Conservation (phyloP, 2,888 invertebrate genomes). For the Nesidiocoris tenuis region DNA sequence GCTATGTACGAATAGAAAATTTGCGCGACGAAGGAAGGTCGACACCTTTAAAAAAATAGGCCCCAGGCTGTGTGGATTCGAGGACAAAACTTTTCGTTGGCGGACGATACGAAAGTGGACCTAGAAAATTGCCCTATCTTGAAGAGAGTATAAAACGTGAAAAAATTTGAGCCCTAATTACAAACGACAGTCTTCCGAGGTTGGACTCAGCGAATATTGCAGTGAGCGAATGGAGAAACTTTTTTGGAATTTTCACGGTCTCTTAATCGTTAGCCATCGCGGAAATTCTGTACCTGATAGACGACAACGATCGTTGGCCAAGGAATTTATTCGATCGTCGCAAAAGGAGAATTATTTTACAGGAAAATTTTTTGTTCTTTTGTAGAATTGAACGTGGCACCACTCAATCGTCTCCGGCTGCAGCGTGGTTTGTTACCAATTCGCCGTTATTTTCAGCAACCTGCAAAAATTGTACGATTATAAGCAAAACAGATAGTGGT, state of each 20-base stretch:
- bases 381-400: constrained; percentile 16
- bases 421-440: constrained; percentile 31
- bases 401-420: constrained; percentile 26
- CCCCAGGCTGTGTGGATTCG: constrained; percentile 18
- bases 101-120: not conserved
- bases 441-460: constrained; percentile 37
- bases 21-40: constrained; percentile 23
- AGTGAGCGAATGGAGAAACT: not conserved
- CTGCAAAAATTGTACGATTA: constrained; percentile 30
- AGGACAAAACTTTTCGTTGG: constrained; percentile 18
- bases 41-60: constrained; percentile 33
- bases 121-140: constrained; percentile 23
- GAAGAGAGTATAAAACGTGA: constrained; percentile 44
- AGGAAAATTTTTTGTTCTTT: constrained; percentile 18
- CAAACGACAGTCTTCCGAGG: constrained; percentile 44
- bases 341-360: constrained; percentile 32
- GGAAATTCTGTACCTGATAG: too few species aligned
- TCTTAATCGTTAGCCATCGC: too few species aligned
- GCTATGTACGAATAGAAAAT: constrained; percentile 14
- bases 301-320: too few species aligned
- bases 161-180: constrained; percentile 39
- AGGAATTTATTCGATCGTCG: constrained; percentile 9
- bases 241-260: too few species aligned
- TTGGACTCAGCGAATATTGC: constrained; percentile 38
- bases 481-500: too few species aligned